Percentiles rank a stretch among this genome's conserved stretches.
These are phyloP conservation scores for Acomys russatus DNA, from an alignment of 2,797 vertebrate species.

Conservation along the genomic window DNA sequence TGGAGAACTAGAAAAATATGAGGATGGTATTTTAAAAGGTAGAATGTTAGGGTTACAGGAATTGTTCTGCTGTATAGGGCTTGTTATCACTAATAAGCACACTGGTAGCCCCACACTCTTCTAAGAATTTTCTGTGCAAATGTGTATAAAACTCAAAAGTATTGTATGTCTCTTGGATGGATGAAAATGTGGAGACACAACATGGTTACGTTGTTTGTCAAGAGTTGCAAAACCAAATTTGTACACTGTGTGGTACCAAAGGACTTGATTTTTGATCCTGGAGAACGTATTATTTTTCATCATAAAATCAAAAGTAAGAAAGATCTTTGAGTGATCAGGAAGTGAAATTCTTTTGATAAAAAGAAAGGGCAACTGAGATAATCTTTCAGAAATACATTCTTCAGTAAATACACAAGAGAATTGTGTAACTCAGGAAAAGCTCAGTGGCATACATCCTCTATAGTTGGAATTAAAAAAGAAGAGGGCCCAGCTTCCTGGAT, in stretches of 20 bases:
- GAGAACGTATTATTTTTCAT: not conserved
- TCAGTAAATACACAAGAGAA: not conserved
- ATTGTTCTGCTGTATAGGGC: not conserved
- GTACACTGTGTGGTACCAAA: not conserved
- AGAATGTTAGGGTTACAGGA: not conserved
- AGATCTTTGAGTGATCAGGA: not conserved
- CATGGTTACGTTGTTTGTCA: not conserved
- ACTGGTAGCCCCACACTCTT: not conserved
- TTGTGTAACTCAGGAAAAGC: not conserved
- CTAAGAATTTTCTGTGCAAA: not conserved
- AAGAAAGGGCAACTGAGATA: not conserved
- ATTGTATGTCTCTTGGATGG: not conserved
- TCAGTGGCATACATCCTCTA: not conserved
- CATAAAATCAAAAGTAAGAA: constrained; percentile 36
- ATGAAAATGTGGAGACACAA: not conserved
- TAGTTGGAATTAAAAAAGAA: not conserved
- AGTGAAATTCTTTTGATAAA: not conserved
- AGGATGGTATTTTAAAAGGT: not conserved
- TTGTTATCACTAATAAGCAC: not conserved
- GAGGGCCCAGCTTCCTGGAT: not conserved
- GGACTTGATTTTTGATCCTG: not conserved
- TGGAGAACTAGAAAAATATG: not conserved
- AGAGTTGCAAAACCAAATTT: not conserved
- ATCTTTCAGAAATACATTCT: not conserved
- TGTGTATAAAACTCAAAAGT: not conserved